Evolutionary conservation across 2,797 vertebrate genomes (phyloP), one percentile per base, ranked within the genome.

Genomic region (Syndactyla subalaris): DNA sequence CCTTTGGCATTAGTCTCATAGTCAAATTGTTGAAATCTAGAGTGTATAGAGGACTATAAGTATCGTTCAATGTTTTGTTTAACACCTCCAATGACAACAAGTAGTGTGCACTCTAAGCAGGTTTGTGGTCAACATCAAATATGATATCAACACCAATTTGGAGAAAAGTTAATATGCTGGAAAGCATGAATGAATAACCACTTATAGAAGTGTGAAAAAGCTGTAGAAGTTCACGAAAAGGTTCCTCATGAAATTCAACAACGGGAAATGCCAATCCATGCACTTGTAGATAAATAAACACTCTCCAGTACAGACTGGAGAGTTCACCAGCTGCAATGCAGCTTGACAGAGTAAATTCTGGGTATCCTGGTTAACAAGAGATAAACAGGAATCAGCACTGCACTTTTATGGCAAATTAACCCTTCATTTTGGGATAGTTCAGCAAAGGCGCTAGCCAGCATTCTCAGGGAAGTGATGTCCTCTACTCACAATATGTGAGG

Each of bases 141-240:
- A 36, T 52, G 8, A 9, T 38, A 9, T 65, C 30, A 72, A 51
- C 20, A 73, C 9, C 45, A 68, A 1, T 46, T 38, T 81, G 22
- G 11, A 41, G 12, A 12, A 41, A 55, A 2, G 12, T 72, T 67
- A 59, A 59, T 34, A 65, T 26, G 14, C 7, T 79, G 27, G 14
- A 84, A 81, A 17, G 8, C 18, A 66, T 22, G 5, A 12, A 3
- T 77, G 29, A 70, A 39, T 43, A 57, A 66, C 7, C 8, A 23
- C 52, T 67, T 76, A 38, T 26, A 67, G 15, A 8, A 62, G 16
- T 10, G 5, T 71, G 38, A 32, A 77, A 73, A 89, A 65, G 11
- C 6, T 5, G 0, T 0, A 76, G 34, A 66, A 73, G 57, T 52
- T 11, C 9, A 5, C 15, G 36, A 55, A n/a, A 2, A 32, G 0